Evolutionary conservation across 2,888 invertebrate species (phyloP).

Genomic region (Litoditis marina): DNA sequence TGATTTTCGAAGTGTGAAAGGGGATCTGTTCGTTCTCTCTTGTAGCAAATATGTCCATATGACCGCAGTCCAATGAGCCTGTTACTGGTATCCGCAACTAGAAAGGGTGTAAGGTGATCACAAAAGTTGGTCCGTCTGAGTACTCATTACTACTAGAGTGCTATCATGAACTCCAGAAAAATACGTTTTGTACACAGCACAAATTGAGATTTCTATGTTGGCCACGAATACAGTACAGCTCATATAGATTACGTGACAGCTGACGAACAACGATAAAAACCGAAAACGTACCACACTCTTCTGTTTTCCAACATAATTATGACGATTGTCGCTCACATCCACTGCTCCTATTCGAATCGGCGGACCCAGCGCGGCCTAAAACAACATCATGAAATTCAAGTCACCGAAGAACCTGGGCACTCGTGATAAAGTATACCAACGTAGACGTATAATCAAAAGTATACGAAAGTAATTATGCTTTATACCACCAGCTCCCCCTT

Average conservation of each 20-base stretch:
- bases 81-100: conserved; percentile 54
- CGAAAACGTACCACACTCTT: conserved; percentile 49
- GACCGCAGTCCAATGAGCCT: conserved; percentile 49
- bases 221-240: no score
- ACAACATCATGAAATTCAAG: neutral
- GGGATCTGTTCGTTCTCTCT: conserved; percentile 23
- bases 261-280: no score
- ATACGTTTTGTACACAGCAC: no score
- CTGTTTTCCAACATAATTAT: conserved; percentile 53
- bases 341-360: conserved; percentile 56
- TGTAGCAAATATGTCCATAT: conserved; percentile 46
- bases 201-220: no score
- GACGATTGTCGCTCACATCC: conserved; percentile 49
- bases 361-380: conserved; percentile 45
- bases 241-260: no score
- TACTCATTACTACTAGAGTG: no score
- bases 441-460: neutral
- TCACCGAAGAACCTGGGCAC: neutral
- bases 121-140: no score
- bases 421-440: no score
- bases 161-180: no score
- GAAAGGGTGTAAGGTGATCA: no score
- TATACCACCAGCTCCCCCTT: no score
- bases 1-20: conserved; percentile 39
- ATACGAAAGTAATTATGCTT: no score